These are phyloP conservation scores for Hemichromis elongatus DNA, from an alignment of 2,113 vertebrate genomes.

Conservation along the genomic window DNA sequence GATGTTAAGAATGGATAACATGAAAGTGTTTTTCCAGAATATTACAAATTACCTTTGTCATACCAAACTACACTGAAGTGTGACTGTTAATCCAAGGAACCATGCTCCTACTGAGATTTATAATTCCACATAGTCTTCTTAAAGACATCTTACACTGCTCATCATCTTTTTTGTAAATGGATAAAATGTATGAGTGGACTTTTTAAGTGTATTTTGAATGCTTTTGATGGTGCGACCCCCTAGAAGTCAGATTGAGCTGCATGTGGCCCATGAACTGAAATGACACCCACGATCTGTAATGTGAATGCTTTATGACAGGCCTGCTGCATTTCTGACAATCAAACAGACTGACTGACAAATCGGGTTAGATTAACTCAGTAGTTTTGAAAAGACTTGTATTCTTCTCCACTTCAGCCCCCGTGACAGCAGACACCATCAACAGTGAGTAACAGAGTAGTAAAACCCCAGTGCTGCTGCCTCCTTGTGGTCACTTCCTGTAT, in stretches of 20 bases:
- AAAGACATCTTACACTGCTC: neutral
- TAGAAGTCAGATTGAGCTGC: neutral
- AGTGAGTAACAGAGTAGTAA: constrained; percentile 64
- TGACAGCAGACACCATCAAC: constrained; percentile 48
- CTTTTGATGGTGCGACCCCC: neutral
- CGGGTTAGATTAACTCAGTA: neutral
- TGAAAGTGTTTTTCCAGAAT: neutral
- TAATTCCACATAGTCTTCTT: neutral
- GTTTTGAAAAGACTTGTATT: constrained; percentile 49
- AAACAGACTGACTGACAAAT: neutral
- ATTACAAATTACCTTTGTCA: neutral
- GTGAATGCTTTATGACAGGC: neutral
- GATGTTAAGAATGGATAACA: neutral
- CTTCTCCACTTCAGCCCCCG: constrained; percentile 63
- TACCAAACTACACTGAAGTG: neutral
- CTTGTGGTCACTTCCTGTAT: constrained; percentile 51
- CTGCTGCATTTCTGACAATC: neutral
- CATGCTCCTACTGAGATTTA: neutral
- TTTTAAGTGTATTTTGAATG: neutral
- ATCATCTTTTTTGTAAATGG: neutral
- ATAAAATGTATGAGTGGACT: neutral
- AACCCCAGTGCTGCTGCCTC: constrained; percentile 24
- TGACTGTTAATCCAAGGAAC: neutral
- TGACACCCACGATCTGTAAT: neutral
- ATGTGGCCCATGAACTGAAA: neutral